These are phyloP conservation scores for Drosophila mauritiana DNA, from an alignment of 1,140 invertebrate species.

Conservation along the genomic window DNA sequence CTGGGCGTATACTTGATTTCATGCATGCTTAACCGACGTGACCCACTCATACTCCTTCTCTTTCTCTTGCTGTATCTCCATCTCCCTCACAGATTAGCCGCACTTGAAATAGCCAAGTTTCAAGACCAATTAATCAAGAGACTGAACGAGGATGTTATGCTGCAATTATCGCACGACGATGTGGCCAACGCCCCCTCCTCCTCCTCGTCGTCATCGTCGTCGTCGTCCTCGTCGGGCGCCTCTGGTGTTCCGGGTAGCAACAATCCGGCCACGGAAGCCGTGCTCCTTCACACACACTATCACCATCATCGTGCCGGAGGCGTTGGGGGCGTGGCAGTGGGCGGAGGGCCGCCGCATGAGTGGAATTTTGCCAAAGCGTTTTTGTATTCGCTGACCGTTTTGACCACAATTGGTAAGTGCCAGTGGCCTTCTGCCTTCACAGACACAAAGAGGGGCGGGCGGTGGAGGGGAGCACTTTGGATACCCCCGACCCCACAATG, in stretches of 20 bases:
- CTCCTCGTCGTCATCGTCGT: slow-evolving; percentile 11
- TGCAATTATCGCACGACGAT: slow-evolving; percentile 85
- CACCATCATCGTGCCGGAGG: slow-evolving; percentile 86
- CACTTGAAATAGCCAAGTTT: slow-evolving; percentile 94
- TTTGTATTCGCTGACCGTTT: slow-evolving; percentile 97
- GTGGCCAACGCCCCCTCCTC: slow-evolving; percentile 58
- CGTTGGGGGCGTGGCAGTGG: slow-evolving; percentile 53
- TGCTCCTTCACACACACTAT: slow-evolving; percentile 74
- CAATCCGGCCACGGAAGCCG: slow-evolving; percentile 85
- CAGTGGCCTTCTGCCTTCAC: slow-evolving; percentile 37
- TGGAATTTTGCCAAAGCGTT: slow-evolving; percentile 98
- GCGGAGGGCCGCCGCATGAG: slow-evolving; percentile 87
- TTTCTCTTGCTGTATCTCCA: neutral
- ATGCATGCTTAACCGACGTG: slow-evolving; percentile 1
- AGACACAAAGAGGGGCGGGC: neutral
- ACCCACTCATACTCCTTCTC: neutral
- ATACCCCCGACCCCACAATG: slow-evolving; percentile 1
- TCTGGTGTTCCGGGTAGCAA: slow-evolving; percentile 35
- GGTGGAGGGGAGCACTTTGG: neutral
- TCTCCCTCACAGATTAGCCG: slow-evolving; percentile 86
- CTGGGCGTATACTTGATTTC: slow-evolving; percentile 15
- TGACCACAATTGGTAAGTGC: slow-evolving; percentile 97
- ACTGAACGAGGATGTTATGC: slow-evolving; percentile 89
- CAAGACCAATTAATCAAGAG: slow-evolving; percentile 93
- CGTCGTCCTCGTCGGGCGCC: slow-evolving; percentile 85